These are phyloP conservation scores for Syrrhaptes paradoxus DNA, from an alignment of 2,113 vertebrate genomes.

Conservation along the genomic window DNA sequence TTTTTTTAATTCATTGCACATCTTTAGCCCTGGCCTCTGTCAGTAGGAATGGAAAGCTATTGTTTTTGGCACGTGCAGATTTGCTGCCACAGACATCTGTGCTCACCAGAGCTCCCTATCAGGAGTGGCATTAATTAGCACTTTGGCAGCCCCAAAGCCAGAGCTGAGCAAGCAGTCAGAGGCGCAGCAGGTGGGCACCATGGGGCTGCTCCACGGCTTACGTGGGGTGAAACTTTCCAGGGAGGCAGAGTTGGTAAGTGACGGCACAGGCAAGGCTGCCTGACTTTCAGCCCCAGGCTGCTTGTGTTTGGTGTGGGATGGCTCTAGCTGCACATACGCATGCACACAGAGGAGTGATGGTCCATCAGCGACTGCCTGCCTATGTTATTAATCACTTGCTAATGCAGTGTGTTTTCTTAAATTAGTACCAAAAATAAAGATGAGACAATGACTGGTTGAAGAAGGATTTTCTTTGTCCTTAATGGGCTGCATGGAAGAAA, in stretches of 20 bases:
- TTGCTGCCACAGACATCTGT: background rate
- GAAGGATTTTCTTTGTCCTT: conserved; percentile 29
- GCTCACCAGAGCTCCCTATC: background rate
- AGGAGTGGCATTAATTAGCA: background rate
- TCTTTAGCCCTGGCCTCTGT: background rate
- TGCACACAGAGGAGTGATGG: background rate
- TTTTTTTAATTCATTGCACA: background rate
- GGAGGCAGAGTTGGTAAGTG: background rate
- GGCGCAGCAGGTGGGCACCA: background rate
- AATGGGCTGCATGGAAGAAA: background rate
- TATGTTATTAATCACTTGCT: background rate
- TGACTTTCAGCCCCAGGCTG: background rate
- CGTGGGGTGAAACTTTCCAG: background rate
- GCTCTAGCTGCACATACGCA: background rate
- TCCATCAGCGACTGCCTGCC: background rate
- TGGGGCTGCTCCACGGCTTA: background rate
- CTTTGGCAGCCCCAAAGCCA: background rate
- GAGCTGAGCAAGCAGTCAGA: background rate
- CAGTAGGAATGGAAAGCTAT: background rate
- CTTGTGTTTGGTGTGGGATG: background rate
- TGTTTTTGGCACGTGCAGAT: background rate
- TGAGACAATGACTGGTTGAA: background rate
- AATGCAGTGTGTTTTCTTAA: background rate
- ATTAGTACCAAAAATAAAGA: conserved; percentile 16
- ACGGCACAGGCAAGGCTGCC: background rate